Percentiles rank a stretch among this genome's conserved stretches.
phyloP scores from a whole-genome alignment of 2,888 invertebrate species.

The Pharmacophagus antenor region DNA sequence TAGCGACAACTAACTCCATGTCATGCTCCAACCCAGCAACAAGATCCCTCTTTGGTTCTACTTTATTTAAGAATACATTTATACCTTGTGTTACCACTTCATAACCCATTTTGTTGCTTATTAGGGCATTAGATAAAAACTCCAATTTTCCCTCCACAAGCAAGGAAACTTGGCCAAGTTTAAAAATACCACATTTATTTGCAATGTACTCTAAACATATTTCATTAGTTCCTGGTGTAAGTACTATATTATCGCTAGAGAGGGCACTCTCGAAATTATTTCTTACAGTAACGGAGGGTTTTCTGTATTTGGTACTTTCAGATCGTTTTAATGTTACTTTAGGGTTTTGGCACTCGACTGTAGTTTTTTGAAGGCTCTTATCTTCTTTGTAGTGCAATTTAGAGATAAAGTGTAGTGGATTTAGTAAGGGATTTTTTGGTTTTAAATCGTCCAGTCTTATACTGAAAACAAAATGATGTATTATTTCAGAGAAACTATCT shows the following conservation, averaged over 20 bases:
- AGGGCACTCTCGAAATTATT: slow-evolving; percentile 84
- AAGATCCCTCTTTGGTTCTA: slow-evolving; percentile 84
- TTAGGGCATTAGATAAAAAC: slow-evolving; percentile 84
- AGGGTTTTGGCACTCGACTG: slow-evolving; percentile 85
- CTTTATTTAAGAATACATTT: slow-evolving; percentile 73
- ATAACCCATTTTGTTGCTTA: slow-evolving; percentile 76
- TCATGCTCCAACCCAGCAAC: slow-evolving; percentile 91
- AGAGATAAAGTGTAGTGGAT: slow-evolving; percentile 83
- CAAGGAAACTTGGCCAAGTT: slow-evolving; percentile 85
- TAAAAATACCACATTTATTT: slow-evolving; percentile 85
- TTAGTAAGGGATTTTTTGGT: slow-evolving; percentile 80
- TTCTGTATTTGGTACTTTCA: slow-evolving; percentile 86
- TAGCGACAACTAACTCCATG: slow-evolving; percentile 86
- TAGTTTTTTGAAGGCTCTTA: slow-evolving; percentile 87
- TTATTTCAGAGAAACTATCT: neutral
- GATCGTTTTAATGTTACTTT: slow-evolving; percentile 84
- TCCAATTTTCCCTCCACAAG: slow-evolving; percentile 84
- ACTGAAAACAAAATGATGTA: slow-evolving; percentile 47
- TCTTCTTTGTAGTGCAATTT: slow-evolving; percentile 91
- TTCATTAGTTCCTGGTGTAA: slow-evolving; percentile 85
- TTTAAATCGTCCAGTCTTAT: slow-evolving; percentile 83
- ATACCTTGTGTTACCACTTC: slow-evolving; percentile 80
- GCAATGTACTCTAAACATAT: slow-evolving; percentile 82
- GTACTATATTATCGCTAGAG: slow-evolving; percentile 63
- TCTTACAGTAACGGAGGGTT: slow-evolving; percentile 83